Conservation (phyloP, 1,140 invertebrate genomes). For the Aphaenogaster ashmeadi region DNA sequence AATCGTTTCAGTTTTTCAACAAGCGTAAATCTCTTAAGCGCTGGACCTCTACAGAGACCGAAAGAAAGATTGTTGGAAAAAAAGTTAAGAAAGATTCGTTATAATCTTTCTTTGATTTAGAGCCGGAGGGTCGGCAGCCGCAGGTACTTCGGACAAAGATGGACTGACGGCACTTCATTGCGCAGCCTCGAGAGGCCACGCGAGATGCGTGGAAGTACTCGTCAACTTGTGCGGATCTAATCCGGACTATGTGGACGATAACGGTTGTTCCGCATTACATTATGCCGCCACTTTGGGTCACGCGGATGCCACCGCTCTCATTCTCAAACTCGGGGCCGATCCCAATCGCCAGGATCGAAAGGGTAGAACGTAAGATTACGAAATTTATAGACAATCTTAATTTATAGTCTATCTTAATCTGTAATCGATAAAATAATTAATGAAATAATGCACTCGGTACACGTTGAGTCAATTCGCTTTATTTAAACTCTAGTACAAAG, state of each 20-base stretch:
- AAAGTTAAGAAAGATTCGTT: not conserved
- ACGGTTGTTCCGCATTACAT: slow-evolving; percentile 98
- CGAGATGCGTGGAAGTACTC: slow-evolving; percentile 96
- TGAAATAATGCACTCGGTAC: not conserved
- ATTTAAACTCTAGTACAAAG: not conserved
- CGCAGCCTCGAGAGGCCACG: slow-evolving; percentile 97
- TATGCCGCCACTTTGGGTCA: slow-evolving; percentile 98
- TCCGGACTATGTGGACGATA: slow-evolving; percentile 94
- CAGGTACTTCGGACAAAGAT: slow-evolving; percentile 89
- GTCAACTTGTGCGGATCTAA: slow-evolving; percentile 95
- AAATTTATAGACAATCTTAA: not conserved
- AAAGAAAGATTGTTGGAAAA: not conserved
- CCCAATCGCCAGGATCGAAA: slow-evolving; percentile 97
- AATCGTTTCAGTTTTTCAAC: not conserved
- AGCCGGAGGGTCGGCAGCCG: slow-evolving; percentile 84
- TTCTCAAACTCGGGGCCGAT: slow-evolving; percentile 96
- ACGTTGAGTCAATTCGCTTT: not conserved
- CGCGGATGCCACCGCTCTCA: slow-evolving; percentile 95
- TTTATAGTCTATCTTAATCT: slow-evolving; percentile 4
- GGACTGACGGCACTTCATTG: slow-evolving; percentile 97
- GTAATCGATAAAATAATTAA: not conserved
- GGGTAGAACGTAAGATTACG: slow-evolving; percentile 92
- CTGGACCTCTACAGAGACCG: not conserved
- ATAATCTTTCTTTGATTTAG: slow-evolving; percentile 69
- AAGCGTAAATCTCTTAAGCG: not conserved